Percentiles rank a stretch among this genome's conserved stretches.
Evolutionary conservation across 1,140 invertebrate species (phyloP).

Genomic region (Melanaphis sacchari): DNA sequence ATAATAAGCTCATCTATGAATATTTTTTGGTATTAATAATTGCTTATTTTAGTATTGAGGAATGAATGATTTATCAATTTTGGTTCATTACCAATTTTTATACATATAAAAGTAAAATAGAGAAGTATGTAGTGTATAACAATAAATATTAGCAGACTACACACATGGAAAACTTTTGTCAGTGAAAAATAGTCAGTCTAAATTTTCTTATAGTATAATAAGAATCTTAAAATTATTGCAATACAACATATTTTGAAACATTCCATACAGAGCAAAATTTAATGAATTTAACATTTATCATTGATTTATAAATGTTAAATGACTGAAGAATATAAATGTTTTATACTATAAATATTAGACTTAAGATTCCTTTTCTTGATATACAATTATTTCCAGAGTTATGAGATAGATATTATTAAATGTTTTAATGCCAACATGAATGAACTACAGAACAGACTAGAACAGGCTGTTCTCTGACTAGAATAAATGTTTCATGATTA

Average conservation of each 20-base stretch:
- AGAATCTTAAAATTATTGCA: background rate
- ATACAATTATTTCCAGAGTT: background rate
- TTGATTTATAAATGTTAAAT: background rate
- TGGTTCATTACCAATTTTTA: background rate
- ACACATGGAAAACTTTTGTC: background rate
- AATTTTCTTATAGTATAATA: background rate
- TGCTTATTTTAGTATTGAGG: background rate
- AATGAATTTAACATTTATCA: background rate
- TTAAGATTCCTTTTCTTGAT: conserved; percentile 17
- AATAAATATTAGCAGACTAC: background rate
- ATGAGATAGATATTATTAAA: background rate
- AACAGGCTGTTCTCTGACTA: conserved; percentile 39
- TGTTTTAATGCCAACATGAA: background rate
- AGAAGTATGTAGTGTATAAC: background rate
- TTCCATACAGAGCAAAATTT: background rate
- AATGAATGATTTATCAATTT: conserved; percentile 1
- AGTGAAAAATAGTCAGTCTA: conserved; percentile 34
- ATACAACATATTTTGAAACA: background rate
- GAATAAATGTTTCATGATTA: conserved; percentile 27
- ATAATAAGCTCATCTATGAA: conserved; percentile 6
- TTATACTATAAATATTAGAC: background rate
- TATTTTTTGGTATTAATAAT: background rate
- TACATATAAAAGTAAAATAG: conserved; percentile 3
- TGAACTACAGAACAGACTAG: conserved; percentile 8
- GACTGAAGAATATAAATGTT: background rate